A percentile compares a stretch with the other conserved stretches of the same genome.
Evolutionary conservation across 2,888 invertebrate genomes (phyloP).

Genomic region (Trimorus sp.): DNA sequence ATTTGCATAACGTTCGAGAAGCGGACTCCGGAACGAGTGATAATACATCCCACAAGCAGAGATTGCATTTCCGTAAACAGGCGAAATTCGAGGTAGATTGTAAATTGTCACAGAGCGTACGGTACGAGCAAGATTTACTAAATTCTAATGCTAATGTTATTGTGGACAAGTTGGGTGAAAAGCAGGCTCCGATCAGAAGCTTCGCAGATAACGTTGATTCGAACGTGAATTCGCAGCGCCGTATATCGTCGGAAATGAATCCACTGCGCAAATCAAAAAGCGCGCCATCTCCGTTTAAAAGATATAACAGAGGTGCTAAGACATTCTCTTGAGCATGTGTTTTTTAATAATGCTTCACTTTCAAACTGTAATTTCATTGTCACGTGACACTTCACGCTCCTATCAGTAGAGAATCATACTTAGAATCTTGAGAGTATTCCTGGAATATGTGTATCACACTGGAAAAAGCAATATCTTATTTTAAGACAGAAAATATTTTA

Average conservation of each 20-base stretch:
- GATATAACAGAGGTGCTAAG: slow-evolving; percentile 72
- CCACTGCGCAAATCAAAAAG: slow-evolving; percentile 79
- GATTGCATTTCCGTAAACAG: slow-evolving; percentile 20
- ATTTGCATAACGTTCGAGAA: slow-evolving; percentile 75
- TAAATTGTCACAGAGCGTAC: slow-evolving; percentile 34
- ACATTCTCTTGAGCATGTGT: slow-evolving; percentile 50
- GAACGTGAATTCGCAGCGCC: slow-evolving; percentile 77
- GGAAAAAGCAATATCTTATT: no score
- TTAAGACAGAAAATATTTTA: no score
- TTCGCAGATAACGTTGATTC: slow-evolving; percentile 68
- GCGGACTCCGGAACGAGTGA: slow-evolving; percentile 60
- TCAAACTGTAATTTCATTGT: not conserved
- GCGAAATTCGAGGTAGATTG: slow-evolving; percentile 47
- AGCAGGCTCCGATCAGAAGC: slow-evolving; percentile 66
- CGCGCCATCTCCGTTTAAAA: slow-evolving; percentile 77
- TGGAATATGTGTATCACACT: no score
- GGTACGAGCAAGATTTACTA: slow-evolving; percentile 66
- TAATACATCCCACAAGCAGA: no score
- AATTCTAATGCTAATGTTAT: slow-evolving; percentile 66
- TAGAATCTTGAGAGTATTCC: no score
- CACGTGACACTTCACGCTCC: no score
- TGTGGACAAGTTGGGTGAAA: slow-evolving; percentile 62
- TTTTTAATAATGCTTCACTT: slow-evolving; percentile 40
- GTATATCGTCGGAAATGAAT: slow-evolving; percentile 75
- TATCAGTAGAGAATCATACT: no score